These are phyloP conservation scores for Alfaro cultratus DNA, from an alignment of 2,797 vertebrate genomes.

Conservation along the genomic window DNA sequence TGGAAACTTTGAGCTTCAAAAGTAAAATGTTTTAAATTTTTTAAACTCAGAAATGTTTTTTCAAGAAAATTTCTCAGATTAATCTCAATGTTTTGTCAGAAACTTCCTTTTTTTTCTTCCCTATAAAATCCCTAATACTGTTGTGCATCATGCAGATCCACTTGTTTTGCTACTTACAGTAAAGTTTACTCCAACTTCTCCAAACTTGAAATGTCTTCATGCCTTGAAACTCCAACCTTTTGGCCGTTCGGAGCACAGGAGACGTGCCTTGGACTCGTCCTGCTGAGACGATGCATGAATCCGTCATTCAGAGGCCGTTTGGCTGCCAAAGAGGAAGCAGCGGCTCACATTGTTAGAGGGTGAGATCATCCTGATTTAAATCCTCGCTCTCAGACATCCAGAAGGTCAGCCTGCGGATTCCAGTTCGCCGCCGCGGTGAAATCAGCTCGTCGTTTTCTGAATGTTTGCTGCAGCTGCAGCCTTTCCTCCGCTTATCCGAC, in stretches of 20 bases:
- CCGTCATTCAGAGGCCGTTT: constrained; percentile 57
- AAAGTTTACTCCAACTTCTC: background rate
- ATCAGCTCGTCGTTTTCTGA: constrained; percentile 22
- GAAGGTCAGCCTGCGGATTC: constrained; percentile 9
- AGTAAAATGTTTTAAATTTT: rapidly evolving
- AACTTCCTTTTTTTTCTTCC: no score
- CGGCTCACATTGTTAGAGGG: constrained; percentile 58
- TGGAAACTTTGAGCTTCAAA: no score
- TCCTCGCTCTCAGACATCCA: constrained; percentile 1
- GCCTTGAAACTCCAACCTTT: background rate
- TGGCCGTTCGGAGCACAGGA: background rate
- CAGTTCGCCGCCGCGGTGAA: constrained; percentile 31
- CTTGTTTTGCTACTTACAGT: background rate
- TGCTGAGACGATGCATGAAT: constrained; percentile 31
- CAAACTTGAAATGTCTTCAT: background rate
- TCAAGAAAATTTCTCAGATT: no score
- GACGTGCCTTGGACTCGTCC: background rate
- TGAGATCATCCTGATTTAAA: constrained; percentile 73
- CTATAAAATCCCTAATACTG: no score
- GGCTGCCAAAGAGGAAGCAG: constrained; percentile 62
- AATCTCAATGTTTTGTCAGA: no score
- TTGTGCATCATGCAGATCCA: no score
- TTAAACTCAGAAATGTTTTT: no score
- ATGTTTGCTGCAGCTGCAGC: constrained; percentile 15
- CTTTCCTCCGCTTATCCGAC: constrained; percentile 51